Base-by-base conservation (phyloP, 2,113 vertebrate species). In the Copsychus sechellarum region DNA sequence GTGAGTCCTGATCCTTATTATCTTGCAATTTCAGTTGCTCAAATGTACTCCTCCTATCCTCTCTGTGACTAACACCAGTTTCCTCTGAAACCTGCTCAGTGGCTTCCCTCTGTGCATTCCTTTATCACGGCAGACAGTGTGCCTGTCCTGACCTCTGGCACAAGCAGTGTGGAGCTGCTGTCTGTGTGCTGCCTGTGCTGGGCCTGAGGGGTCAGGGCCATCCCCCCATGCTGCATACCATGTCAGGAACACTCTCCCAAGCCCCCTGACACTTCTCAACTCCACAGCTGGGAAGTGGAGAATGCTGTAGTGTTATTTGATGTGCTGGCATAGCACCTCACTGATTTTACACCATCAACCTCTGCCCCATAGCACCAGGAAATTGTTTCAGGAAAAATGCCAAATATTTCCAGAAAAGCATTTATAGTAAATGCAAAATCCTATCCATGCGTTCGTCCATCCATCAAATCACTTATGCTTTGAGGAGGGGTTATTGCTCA, bases 191-290 rank as follows among this genome's bases (percentile, higher is more conserved):
- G n/a, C 31, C 40, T 1, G 0, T 0, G 3, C 16, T 19, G 19
- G 43, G 36, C 11, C 38, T 6, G 56, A 53, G 38, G 38, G 34
- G 8, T 31, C 65, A 69, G 9, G 6, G 24, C 45, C 17, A 10
- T 36, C 6, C 11, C 19, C 13, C 5, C 2, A 5, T 2, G 0
- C 29, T 3, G 3, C 33, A 19, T 7, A 1, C 14, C 0, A 0
- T 16, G 5, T 61, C 45, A 54, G 53, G 31, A 54, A 25, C 0
- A 4, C 29, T 34, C 5, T 53, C 28, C 29, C 70, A 33, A 33
- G 25, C 26, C 38, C 54, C 33, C 15, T 0, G 3, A 25, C 43
- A 50, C 54, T 84, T 76, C 58, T 70, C 25, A 54, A 4, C 40
- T 57, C 36, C 45, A 11, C 0, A 0, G 14, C 42, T 65, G 15